Evolutionary conservation across 92 coral and sea anemone genomes (phyloP), one percentile per base, ranked within the genome.

Genomic region (Parazoanthus swiftii): DNA sequence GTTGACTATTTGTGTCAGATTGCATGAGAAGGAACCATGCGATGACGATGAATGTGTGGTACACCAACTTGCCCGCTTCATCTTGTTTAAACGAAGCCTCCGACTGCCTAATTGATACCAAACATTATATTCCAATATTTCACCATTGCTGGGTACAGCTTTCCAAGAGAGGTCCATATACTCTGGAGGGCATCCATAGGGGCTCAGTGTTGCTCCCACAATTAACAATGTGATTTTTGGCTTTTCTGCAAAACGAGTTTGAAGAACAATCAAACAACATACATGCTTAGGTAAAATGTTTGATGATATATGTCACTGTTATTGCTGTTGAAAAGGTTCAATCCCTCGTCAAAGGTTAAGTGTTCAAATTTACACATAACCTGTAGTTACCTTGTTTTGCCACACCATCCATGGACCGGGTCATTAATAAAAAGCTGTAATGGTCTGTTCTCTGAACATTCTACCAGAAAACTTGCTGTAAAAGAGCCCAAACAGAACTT

Each of bases 101-200:
- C 4, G 42, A 39, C 66, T 14, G 20, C 66, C 66, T 58, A 58
- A 0, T 58, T 58, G 20, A 58, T 58, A 58, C 0, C 0, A 80
- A 26, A 80, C 83, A 11, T 29, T 51, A 16, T 80, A 80, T 11
- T 66, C 58, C 66, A 80, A 26, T 29, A 29, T 6, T 4, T 54
- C 39, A 20, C 70, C 83, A 33, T 80, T 54, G 5, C 68, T 50
- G 0, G 83, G 83, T 29, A 80, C 70, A 10, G 83, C 83, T 26
- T 80, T 26, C 83, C 83, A 80, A 5, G 43, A 51, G 16, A 80
- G 23, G 46, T 51, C 16, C 7, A 29, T 39, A 15, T 54, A 1
- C 83, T 8, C 46, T 51, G 83, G 83, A 1, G 83, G 83, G 42
- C 3, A 80, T 51, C 83, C 83, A 80, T 80, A 80, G 66, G 20